Evolutionary conservation across 2,888 invertebrate species (phyloP).

Genomic region (Salpingus planirostris): DNA sequence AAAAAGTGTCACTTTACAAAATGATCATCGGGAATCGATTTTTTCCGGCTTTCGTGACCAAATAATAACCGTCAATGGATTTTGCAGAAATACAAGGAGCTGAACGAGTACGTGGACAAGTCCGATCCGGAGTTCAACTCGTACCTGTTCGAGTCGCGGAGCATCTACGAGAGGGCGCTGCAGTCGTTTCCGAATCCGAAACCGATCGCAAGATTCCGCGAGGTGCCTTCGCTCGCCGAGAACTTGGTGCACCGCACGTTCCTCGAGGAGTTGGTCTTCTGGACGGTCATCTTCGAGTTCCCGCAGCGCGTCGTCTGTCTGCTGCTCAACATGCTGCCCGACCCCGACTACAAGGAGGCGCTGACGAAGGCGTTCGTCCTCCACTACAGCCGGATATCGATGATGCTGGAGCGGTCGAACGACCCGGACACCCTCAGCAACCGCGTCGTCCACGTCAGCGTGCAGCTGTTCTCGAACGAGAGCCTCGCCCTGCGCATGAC

Average conservation of each 20-base stretch:
- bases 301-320: conserved; percentile 95
- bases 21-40: too few relatives aligned
- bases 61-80: too few relatives aligned
- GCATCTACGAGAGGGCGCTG: conserved; percentile 74
- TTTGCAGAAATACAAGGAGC: conserved; percentile 63
- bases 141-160: conserved; percentile 64
- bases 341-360: conserved; percentile 91
- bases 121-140: conserved; percentile 61
- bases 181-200: conserved; percentile 64
- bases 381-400: conserved; percentile 91
- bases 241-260: conserved; percentile 74
- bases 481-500: conserved; percentile 85
- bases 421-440: conserved; percentile 91
- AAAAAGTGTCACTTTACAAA: too few relatives aligned
- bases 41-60: too few relatives aligned
- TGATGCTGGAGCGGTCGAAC: conserved; percentile 74
- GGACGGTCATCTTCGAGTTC: conserved; percentile 96
- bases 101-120: conserved; percentile 54
- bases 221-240: conserved; percentile 71
- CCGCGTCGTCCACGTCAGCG: conserved; percentile 95
- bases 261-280: conserved; percentile 93
- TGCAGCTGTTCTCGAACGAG: conserved; percentile 93
- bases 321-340: conserved; percentile 88
- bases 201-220: conserved; percentile 65
- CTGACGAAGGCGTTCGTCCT: conserved; percentile 90